Percentiles rank a stretch among this genome's conserved stretches.
These are phyloP conservation scores for Patella ulyssiponensis DNA, from an alignment of 2,888 invertebrate genomes.

Conservation along the genomic window DNA sequence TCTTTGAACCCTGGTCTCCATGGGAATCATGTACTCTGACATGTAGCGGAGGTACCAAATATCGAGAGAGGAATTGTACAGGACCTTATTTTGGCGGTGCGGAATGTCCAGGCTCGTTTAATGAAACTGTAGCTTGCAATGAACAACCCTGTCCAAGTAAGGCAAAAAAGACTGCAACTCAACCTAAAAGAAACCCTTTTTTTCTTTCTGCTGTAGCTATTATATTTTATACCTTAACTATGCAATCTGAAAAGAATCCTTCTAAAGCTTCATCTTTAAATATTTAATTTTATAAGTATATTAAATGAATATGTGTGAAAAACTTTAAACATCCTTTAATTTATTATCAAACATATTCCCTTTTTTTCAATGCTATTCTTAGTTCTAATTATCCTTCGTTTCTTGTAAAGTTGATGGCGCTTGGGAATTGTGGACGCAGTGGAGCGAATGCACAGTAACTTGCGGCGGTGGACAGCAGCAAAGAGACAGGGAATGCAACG, in stretches of 20 bases:
- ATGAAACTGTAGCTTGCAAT: slow-evolving; percentile 52
- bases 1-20: slow-evolving; percentile 53
- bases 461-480: slow-evolving; percentile 63
- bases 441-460: slow-evolving; percentile 61
- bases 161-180: neutral
- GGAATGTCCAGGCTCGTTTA: slow-evolving; percentile 48
- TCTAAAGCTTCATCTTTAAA: no score
- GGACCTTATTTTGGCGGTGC: slow-evolving; percentile 53
- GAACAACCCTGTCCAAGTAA: slow-evolving; percentile 58
- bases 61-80: slow-evolving; percentile 52
- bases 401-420: slow-evolving; percentile 60
- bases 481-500: slow-evolving; percentile 54
- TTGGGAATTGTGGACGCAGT: slow-evolving; percentile 58
- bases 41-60: slow-evolving; percentile 59
- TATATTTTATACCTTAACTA: no score
- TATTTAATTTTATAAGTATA: no score
- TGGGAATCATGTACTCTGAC: slow-evolving; percentile 60
- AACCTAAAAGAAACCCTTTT: no score
- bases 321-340: no score
- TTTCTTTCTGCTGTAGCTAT: no score
- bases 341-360: no score
- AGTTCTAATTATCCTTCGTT: no score
- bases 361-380: no score
- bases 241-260: no score
- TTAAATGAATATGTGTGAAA: no score